A percentile compares a stretch with the other conserved stretches of the same genome.
Conservation (phyloP, 2,888 invertebrate species). For the Physocephala rufipes region DNA sequence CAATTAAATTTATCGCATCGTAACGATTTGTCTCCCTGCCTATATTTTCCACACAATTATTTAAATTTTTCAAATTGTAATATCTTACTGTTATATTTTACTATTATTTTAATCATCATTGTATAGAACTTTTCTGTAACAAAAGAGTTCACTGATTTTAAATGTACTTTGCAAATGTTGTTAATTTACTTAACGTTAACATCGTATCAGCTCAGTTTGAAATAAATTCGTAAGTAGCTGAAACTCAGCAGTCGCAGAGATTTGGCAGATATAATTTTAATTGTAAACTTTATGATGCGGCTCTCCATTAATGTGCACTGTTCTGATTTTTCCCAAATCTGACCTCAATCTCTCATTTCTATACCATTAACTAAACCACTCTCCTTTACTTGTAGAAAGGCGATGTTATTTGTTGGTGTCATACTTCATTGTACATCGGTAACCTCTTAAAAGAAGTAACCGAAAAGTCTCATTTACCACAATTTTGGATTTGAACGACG, state of each 20-base stretch:
- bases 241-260: too few species aligned
- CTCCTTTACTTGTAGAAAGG: constrained; percentile 9
- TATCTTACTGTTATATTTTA: too few species aligned
- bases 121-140: too few species aligned
- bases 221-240: not conserved
- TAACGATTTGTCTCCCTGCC: not conserved
- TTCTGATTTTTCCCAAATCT: not conserved
- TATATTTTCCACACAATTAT: not conserved
- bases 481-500: constrained; percentile 50
- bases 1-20: not conserved
- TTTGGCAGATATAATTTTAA: not conserved
- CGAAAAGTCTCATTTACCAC: constrained; percentile 44
- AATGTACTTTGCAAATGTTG: too few species aligned
- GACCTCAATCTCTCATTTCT: not conserved
- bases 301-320: not conserved
- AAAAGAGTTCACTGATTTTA: too few species aligned
- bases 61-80: too few species aligned
- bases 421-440: not conserved
- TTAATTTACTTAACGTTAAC: constrained; percentile 14
- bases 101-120: too few species aligned
- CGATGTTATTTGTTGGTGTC: constrained; percentile 15
- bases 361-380: not conserved
- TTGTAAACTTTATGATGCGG: not conserved
- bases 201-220: constrained; percentile 18
- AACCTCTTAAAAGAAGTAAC: constrained; percentile 26